Conservation (phyloP, 2,888 invertebrate genomes). For the Phyto melanocephala region DNA sequence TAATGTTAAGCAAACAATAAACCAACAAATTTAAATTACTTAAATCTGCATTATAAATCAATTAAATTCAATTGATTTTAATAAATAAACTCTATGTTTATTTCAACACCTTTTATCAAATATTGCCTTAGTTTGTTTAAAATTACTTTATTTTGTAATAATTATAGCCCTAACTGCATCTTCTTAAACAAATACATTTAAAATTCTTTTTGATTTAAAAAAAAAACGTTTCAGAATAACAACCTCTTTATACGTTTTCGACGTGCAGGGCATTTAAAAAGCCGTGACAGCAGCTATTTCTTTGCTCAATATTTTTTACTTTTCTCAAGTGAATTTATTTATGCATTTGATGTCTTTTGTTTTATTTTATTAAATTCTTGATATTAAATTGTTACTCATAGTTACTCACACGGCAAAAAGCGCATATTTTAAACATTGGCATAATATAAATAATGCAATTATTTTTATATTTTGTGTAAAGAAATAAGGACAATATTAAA, state of each 20-base stretch:
- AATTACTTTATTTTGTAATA: too few species aligned
- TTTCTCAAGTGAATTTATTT: conserved; percentile 21
- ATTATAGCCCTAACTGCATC: too few species aligned
- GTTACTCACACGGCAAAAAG: background rate
- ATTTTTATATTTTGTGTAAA: conserved; percentile 3
- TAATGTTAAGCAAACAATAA: background rate
- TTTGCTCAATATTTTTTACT: conserved; percentile 19
- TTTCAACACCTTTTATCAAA: too few species aligned
- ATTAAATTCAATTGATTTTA: too few species aligned
- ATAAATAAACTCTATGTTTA: too few species aligned
- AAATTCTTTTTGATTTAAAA: too few species aligned
- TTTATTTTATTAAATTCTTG: background rate
- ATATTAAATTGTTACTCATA: conserved; percentile 36
- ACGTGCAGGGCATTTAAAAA: conserved; percentile 39
- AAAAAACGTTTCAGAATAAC: background rate
- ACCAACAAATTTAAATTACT: background rate
- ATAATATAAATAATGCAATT: conserved; percentile 49
- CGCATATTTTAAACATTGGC: background rate
- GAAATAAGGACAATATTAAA: background rate
- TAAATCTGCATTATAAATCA: conserved; percentile 15
- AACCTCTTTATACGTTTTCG: background rate
- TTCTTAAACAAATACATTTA: too few species aligned
- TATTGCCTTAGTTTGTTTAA: too few species aligned
- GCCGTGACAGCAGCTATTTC: background rate
- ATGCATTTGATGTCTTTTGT: background rate